Evolutionary conservation across 2,888 invertebrate genomes (phyloP).

Genomic region (Cancer borealis): DNA sequence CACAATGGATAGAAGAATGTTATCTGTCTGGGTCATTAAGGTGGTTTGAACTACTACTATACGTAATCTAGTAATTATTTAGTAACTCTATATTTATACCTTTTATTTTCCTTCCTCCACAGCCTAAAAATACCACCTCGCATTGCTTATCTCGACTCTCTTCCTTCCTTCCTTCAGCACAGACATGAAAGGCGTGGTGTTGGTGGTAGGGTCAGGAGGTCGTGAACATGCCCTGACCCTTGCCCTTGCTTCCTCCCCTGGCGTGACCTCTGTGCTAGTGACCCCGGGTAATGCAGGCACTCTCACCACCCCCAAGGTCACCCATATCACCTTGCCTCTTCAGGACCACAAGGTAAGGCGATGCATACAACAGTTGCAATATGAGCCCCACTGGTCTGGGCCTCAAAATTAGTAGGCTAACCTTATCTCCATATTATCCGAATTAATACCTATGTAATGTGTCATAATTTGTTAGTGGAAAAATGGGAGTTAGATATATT

Average conservation of each 20-base stretch:
- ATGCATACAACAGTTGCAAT: too few species aligned
- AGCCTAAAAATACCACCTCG: not conserved
- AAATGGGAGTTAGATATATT: too few species aligned
- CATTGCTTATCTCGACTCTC: not conserved
- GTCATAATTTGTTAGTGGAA: too few species aligned
- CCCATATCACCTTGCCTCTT: slow-evolving; percentile 84
- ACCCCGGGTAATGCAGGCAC: slow-evolving; percentile 96
- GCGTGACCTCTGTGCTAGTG: slow-evolving; percentile 87
- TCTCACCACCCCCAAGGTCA: slow-evolving; percentile 85
- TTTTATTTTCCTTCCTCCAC: not conserved
- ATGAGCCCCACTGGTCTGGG: too few species aligned
- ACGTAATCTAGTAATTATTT: too few species aligned
- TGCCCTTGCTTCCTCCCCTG: slow-evolving; percentile 91
- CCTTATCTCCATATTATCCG: too few species aligned
- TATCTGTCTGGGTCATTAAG: too few species aligned
- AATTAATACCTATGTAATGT: too few species aligned
- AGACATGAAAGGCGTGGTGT: slow-evolving; percentile 82
- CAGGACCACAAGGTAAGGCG: slow-evolving; percentile 86
- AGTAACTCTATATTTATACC: too few species aligned
- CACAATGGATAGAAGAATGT: too few species aligned
- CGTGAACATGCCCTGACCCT: slow-evolving; percentile 97
- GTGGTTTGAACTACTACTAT: too few species aligned
- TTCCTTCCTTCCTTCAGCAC: not conserved
- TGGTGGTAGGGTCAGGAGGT: slow-evolving; percentile 95
- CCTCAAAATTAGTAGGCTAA: too few species aligned